A percentile compares a stretch with the other conserved stretches of the same genome.
Evolutionary conservation across 92 coral and sea anemone species (phyloP).

Genomic region (Zoanthus gigantus): DNA sequence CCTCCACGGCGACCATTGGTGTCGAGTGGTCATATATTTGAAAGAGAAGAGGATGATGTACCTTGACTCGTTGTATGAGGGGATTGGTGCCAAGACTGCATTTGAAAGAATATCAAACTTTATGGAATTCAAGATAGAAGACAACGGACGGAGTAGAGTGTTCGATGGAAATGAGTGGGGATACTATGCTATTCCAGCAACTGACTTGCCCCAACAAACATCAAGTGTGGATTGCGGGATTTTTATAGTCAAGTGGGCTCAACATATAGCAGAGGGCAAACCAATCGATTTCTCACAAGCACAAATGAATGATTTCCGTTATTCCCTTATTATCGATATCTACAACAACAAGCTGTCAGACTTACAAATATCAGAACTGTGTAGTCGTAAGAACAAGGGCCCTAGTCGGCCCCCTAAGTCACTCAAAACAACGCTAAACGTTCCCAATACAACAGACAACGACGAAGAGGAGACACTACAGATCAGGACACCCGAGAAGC

Average conservation of each 20-base stretch:
- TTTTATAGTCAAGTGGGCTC: slow-evolving; percentile 63
- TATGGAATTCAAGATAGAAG: not conserved
- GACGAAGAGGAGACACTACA: not conserved
- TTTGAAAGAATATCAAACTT: slow-evolving; percentile 32
- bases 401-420: not conserved
- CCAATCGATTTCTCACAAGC: slow-evolving; percentile 61
- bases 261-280: slow-evolving; percentile 64
- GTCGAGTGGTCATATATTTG: slow-evolving; percentile 38
- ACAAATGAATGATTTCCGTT: slow-evolving; percentile 59
- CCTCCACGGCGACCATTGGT: slow-evolving; percentile 64
- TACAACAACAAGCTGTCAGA: slow-evolving; percentile 4
- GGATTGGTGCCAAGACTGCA: slow-evolving; percentile 53
- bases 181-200: slow-evolving; percentile 53
- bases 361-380: not conserved
- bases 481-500: not conserved
- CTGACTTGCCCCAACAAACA: slow-evolving; percentile 59
- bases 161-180: slow-evolving; percentile 48
- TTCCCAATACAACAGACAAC: not conserved
- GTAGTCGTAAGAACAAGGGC: not conserved
- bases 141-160: not conserved
- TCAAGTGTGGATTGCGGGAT: slow-evolving; percentile 62
- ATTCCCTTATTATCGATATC: slow-evolving; percentile 48
- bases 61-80: slow-evolving; percentile 59
- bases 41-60: slow-evolving; percentile 67
- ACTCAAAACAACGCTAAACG: not conserved